phyloP scores from a whole-genome alignment of 2,113 vertebrate species.

The Sorex araneus region DNA sequence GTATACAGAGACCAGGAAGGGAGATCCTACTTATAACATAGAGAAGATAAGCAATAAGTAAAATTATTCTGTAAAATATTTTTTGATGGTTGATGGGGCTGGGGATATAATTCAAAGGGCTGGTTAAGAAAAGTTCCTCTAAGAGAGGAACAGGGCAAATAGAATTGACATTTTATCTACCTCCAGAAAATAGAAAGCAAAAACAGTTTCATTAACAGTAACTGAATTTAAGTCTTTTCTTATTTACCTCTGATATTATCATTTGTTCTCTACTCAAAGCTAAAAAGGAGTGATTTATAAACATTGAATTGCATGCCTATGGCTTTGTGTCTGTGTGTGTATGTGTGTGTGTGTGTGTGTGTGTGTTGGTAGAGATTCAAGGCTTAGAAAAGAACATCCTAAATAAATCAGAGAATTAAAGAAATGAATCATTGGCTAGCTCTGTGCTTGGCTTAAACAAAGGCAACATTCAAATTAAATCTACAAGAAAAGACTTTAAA shows the following conservation, averaged over 20 bases:
- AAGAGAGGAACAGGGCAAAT: background rate
- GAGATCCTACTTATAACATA: background rate
- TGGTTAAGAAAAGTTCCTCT: background rate
- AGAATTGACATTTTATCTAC: background rate
- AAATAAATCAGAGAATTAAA: background rate
- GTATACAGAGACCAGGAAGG: background rate
- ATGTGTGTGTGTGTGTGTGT: too few relatives aligned
- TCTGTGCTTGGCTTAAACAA: slow-evolving; percentile 48
- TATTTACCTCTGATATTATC: background rate
- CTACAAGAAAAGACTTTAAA: background rate
- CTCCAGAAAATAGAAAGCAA: background rate
- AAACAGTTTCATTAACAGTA: background rate
- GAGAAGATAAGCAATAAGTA: slow-evolving; percentile 18
- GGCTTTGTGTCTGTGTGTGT: background rate
- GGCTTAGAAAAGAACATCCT: background rate
- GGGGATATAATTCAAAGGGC: too few relatives aligned
- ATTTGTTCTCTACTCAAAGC: slow-evolving; percentile 41
- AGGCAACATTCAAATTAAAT: background rate
- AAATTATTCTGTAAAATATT: background rate
- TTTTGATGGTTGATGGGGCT: background rate
- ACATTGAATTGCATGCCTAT: background rate
- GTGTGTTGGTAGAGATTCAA: background rate
- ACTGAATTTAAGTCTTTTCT: background rate
- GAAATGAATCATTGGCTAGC: background rate
- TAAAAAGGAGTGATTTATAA: background rate